These are phyloP conservation scores for Volucella inanis DNA, from an alignment of 2,888 invertebrate species.

Conservation along the genomic window DNA sequence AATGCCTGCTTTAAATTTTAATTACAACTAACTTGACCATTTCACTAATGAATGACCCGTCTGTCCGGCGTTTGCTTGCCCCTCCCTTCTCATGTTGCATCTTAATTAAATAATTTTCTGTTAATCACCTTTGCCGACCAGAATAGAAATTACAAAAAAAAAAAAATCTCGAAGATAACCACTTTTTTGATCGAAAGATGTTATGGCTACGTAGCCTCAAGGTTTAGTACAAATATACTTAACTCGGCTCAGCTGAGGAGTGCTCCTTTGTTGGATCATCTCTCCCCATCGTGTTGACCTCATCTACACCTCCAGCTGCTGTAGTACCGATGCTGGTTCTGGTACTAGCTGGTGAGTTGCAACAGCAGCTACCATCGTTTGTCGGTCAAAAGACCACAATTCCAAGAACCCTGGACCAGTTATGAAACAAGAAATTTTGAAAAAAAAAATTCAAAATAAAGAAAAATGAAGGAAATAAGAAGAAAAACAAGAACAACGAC, in stretches of 20 bases:
- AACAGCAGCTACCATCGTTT: constrained; percentile 76
- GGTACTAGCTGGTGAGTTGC: background rate
- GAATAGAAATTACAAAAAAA: constrained; percentile 36
- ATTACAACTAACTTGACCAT: constrained; percentile 34
- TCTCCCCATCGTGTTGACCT: constrained; percentile 50
- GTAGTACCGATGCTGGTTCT: constrained; percentile 23
- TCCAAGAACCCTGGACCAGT: constrained; percentile 82
- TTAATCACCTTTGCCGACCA: constrained; percentile 57
- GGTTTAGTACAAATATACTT: constrained; percentile 59
- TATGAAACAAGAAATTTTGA: constrained; percentile 79
- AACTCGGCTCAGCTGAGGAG: constrained; percentile 12
- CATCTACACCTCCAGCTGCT: constrained; percentile 68
- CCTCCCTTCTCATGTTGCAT: constrained; percentile 41
- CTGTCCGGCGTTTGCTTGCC: background rate
- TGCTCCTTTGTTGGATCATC: constrained; percentile 58
- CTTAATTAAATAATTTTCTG: constrained; percentile 72
- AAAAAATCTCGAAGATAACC: constrained; percentile 49
- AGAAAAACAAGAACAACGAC: constrained; percentile 38
- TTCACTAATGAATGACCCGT: background rate
- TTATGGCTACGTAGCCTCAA: constrained; percentile 63
- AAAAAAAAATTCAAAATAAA: constrained; percentile 49
- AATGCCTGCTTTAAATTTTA: constrained; percentile 53
- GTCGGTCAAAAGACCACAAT: constrained; percentile 82
- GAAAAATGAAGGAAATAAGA: constrained; percentile 18
- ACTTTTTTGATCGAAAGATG: constrained; percentile 67